phyloP scores from a whole-genome alignment of 2,888 invertebrate genomes.

The Antheraea yamamai region DNA sequence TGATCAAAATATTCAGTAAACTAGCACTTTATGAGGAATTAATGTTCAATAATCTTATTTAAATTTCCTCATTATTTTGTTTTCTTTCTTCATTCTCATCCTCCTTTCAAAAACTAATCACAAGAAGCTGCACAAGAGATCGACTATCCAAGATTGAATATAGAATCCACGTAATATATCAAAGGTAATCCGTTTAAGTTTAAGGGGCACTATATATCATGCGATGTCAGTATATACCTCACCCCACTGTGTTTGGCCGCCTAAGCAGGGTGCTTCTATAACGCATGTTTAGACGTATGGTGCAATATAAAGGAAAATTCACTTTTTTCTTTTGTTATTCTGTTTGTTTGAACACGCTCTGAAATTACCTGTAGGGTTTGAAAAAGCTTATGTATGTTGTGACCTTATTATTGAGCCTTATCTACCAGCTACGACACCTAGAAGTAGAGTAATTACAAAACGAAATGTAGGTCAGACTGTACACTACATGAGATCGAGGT shows the following conservation, averaged over 20 bases:
- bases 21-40: not conserved
- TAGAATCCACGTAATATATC: constrained; percentile 78
- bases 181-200: constrained; percentile 82
- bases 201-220: constrained; percentile 80
- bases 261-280: constrained; percentile 73
- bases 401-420: no score
- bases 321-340: not conserved
- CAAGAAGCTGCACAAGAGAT: constrained; percentile 57
- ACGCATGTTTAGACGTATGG: constrained; percentile 66
- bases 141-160: constrained; percentile 79
- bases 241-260: constrained; percentile 72
- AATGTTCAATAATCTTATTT: not conserved
- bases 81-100: no score
- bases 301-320: constrained; percentile 30
- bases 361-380: not conserved
- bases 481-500: no score
- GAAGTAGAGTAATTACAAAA: no score
- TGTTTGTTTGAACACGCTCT: not conserved
- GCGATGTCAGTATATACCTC: constrained; percentile 65
- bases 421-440: no score
- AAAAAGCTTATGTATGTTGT: no score
- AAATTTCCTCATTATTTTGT: not conserved
- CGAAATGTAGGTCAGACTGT: no score
- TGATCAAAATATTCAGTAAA: no score
- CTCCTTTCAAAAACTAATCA: constrained; percentile 65